Conservation (phyloP, 2,888 invertebrate genomes). For the Exephanes ischioxanthus region DNA sequence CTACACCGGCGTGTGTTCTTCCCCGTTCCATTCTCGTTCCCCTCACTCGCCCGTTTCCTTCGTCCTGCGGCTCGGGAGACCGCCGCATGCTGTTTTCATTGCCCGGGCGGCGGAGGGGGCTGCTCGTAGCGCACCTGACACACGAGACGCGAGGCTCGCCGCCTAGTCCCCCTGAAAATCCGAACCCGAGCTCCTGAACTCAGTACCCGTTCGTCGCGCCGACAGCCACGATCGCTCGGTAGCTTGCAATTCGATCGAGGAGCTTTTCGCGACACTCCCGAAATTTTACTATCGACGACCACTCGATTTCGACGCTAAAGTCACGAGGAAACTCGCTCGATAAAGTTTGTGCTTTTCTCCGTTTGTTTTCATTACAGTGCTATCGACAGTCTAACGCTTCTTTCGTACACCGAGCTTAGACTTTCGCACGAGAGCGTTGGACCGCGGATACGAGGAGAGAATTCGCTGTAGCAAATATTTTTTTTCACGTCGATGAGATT, state of each 20-base stretch:
- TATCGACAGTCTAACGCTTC: background rate
- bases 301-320: background rate
- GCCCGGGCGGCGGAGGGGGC: slow-evolving; percentile 33
- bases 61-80: slow-evolving; percentile 12
- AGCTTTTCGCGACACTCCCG: slow-evolving; percentile 20
- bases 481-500: background rate
- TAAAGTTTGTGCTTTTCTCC: background rate
- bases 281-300: background rate
- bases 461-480: slow-evolving; percentile 12
- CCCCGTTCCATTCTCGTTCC: slow-evolving; percentile 1
- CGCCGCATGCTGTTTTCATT: slow-evolving; percentile 23
- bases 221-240: slow-evolving; percentile 63
- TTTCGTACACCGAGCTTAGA: background rate
- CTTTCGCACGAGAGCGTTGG: background rate
- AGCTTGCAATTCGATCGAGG: slow-evolving; percentile 52
- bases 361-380: background rate
- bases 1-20: slow-evolving; percentile 16
- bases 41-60: background rate
- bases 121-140: slow-evolving; percentile 73
- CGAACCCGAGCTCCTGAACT: slow-evolving; percentile 72
- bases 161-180: slow-evolving; percentile 74
- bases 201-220: slow-evolving; percentile 73
- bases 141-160: slow-evolving; percentile 55
- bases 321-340: background rate
- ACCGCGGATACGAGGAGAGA: slow-evolving; percentile 17